Evolutionary conservation across 2,113 vertebrate species (phyloP).

Genomic region (Notothenia coriiceps): DNA sequence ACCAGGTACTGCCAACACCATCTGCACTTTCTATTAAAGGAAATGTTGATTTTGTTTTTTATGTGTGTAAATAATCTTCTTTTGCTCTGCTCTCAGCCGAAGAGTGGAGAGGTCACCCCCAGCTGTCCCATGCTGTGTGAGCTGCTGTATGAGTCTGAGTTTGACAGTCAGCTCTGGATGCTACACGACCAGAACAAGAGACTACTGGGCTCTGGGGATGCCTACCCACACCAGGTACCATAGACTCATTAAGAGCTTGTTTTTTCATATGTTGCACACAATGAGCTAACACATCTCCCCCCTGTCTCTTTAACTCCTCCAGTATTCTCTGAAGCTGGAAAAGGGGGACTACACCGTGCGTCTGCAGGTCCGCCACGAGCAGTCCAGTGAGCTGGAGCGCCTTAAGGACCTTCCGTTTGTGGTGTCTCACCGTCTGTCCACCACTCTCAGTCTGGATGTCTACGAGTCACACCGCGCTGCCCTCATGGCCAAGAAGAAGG

Average conservation of each 20-base stretch:
- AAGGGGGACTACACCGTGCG: constrained; percentile 97
- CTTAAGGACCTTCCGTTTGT: constrained; percentile 97
- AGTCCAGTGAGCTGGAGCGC: constrained; percentile 94
- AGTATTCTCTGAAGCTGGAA: constrained; percentile 99
- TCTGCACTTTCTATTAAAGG: neutral
- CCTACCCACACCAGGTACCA: constrained; percentile 97
- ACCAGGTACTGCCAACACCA: constrained; percentile 86
- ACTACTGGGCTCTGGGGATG: constrained; percentile 95
- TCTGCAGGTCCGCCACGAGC: constrained; percentile 96
- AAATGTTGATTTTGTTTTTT: neutral
- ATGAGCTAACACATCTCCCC: constrained; percentile 33
- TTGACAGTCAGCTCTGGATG: constrained; percentile 98
- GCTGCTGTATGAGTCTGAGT: constrained; percentile 96
- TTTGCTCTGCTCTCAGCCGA: constrained; percentile 85
- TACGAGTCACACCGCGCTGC: constrained; percentile 95
- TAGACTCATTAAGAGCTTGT: no score
- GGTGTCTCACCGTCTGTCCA: constrained; percentile 95
- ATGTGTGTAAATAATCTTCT: neutral
- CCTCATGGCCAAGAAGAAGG: constrained; percentile 95
- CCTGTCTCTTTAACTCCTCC: constrained; percentile 37
- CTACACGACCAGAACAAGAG: constrained; percentile 98
- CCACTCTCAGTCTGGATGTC: constrained; percentile 92
- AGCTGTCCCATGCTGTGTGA: constrained; percentile 97
- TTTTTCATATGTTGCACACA: neutral
- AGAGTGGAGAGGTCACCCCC: constrained; percentile 97